Conservation (phyloP, 2,888 invertebrate genomes). For the Erebia ligea region DNA sequence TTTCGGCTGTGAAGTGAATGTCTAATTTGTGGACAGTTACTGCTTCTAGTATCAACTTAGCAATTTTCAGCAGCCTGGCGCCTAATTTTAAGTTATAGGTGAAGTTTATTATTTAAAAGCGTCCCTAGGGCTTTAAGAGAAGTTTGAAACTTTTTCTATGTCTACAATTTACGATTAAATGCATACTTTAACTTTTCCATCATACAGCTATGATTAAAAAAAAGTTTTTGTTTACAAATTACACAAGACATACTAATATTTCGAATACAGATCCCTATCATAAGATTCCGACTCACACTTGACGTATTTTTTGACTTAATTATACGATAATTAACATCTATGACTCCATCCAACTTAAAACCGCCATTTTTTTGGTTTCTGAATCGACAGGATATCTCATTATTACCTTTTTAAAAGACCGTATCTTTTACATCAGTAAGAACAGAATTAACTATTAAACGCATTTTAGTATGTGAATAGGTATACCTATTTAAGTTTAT, state of each 20-base stretch:
- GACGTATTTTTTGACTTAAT: constrained; percentile 19
- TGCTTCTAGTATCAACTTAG: too few relatives aligned
- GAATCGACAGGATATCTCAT: constrained; percentile 16
- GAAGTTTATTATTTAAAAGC: too few relatives aligned
- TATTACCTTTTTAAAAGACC: constrained; percentile 11
- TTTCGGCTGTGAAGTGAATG: too few relatives aligned
- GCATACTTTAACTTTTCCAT: too few relatives aligned
- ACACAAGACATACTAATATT: background rate
- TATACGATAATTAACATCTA: constrained; percentile 20
- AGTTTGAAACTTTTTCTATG: too few relatives aligned
- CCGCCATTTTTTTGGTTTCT: background rate
- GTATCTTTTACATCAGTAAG: constrained; percentile 8
- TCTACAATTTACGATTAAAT: too few relatives aligned
- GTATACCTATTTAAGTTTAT: constrained; percentile 3
- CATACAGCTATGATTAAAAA: too few relatives aligned
- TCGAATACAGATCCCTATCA: background rate
- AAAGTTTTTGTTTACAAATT: background rate
- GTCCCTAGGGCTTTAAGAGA: too few relatives aligned
- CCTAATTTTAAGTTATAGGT: too few relatives aligned
- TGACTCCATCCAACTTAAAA: constrained; percentile 17
- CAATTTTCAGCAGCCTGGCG: too few relatives aligned
- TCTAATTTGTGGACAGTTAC: too few relatives aligned
- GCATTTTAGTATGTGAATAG: constrained; percentile 7
- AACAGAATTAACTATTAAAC: constrained; percentile 5
- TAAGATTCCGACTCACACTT: background rate